Base-by-base conservation (phyloP, 2,113 vertebrate genomes). In the Boleophthalmus pectinirostris region DNA sequence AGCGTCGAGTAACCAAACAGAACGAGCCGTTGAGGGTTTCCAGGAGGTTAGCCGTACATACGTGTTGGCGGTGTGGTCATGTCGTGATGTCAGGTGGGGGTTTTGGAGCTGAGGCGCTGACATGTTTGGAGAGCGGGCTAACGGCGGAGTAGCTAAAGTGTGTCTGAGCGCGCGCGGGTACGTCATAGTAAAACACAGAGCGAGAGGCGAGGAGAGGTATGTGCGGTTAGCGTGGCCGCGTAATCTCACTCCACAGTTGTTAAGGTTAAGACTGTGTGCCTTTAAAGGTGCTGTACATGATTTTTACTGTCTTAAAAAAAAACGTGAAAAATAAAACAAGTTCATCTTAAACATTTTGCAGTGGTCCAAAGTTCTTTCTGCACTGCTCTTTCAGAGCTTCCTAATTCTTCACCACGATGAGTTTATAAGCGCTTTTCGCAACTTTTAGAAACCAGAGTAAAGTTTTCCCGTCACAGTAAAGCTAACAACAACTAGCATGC, bases 1-100 rank as follows among this genome's bases (percentile, higher is more conserved):
- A 8, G 65, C 49, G 53, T 69, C 21, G 78, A 73, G 85, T 85
- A 88, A 80, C 83, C 82, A 87, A 90, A 89, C 87, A 89, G 60
- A 63, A 82, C 76, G 73, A 74, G 79, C 74, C 7, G 8, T n/a
- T 85, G 87, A 91, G 80, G 73, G 65, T 14, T 81, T 83, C 82
- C 88, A 90, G 87, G 83, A 57, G 47, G 20, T 0, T 23, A 11
- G 13, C 33, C 51, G 38, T 51, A 33, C 60, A 4, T 29, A 29
- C 29, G 29, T 61, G 15, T n/a, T 21, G 18, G 56, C 70, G 18
- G 60, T 84, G 84, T 56, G 29, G 81, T 81, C 83, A 87, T 81
- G 21, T 80, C 77, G 74, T 67, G 82, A 85, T 43, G 61, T 20
- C 29, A 13, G 20, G 29, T 20, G 57, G n/a, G 20, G 16, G 10